phyloP scores from a whole-genome alignment of 2,888 invertebrate genomes.

The Eurytoma adleriae region DNA sequence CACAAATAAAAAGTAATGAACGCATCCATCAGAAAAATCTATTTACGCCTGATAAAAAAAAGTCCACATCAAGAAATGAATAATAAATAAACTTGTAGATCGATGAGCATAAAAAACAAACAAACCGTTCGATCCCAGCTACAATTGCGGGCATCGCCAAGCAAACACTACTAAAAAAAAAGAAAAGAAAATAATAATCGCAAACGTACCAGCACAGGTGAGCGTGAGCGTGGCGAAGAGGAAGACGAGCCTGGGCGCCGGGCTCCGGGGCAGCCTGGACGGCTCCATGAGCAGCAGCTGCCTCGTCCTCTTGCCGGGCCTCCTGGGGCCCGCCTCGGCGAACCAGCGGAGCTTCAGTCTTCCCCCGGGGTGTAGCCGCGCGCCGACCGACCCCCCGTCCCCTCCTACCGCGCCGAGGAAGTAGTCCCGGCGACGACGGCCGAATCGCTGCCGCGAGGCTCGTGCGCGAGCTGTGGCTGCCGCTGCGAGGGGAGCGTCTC shows the following conservation, averaged over 20 bases:
- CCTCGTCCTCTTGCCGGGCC: constrained; percentile 3
- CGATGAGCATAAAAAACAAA: too few relatives aligned
- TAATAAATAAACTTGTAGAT: too few relatives aligned
- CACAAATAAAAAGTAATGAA: too few relatives aligned
- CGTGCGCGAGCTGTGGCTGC: too few relatives aligned
- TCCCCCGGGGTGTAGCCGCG: not conserved
- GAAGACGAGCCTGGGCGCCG: constrained; percentile 73
- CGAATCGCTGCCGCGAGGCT: too few relatives aligned
- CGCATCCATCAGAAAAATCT: too few relatives aligned
- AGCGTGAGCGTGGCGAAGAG: constrained; percentile 74
- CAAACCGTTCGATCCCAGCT: too few relatives aligned
- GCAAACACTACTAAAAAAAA: not conserved
- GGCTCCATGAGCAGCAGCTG: constrained; percentile 66
- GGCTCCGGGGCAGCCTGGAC: constrained; percentile 70
- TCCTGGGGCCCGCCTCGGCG: constrained; percentile 23
- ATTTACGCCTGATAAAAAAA: too few relatives aligned
- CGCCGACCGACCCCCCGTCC: not conserved
- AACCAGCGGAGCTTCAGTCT: constrained; percentile 50
- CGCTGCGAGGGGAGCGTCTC: not conserved
- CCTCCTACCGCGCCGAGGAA: too few relatives aligned
- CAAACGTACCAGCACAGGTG: constrained; percentile 70
- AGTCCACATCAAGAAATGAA: too few relatives aligned
- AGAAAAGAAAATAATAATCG: not conserved
- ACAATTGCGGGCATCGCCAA: too few relatives aligned
- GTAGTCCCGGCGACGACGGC: too few relatives aligned